Percentiles rank a stretch among this genome's conserved stretches.
Evolutionary conservation across 2,888 invertebrate genomes (phyloP).

Genomic region (Tinea trinotella): DNA sequence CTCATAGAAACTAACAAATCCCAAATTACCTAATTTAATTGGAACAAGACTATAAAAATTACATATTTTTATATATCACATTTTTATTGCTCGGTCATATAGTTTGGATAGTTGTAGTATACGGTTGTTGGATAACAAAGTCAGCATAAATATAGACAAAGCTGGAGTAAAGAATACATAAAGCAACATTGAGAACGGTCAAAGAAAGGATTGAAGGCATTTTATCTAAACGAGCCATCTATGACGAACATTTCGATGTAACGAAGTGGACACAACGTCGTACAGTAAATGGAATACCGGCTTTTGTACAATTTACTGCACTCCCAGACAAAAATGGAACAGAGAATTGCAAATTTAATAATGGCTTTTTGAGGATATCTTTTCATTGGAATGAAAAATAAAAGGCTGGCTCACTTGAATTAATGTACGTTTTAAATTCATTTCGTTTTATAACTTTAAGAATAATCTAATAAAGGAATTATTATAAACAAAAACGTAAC

Average conservation of each 20-base stretch:
- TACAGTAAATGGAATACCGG: constrained; percentile 14
- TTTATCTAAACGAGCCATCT: constrained; percentile 14
- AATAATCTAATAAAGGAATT: no score
- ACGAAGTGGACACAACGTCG: constrained; percentile 13
- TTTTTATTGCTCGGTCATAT: no score
- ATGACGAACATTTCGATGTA: constrained; percentile 16
- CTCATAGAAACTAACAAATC: not conserved
- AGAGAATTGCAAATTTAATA: constrained; percentile 12
- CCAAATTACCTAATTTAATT: no score
- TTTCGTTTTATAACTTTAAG: no score
- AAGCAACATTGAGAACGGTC: constrained; percentile 1
- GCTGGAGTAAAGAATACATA: constrained; percentile 19
- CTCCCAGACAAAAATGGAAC: constrained; percentile 13
- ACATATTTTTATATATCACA: no score
- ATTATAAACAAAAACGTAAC: no score
- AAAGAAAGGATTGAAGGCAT: constrained; percentile 16
- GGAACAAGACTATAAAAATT: no score
- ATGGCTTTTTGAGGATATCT: not conserved
- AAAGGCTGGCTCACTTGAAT: not conserved
- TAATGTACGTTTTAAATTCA: no score
- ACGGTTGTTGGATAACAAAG: constrained; percentile 5
- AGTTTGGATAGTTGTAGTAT: no score
- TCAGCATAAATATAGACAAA: constrained; percentile 17
- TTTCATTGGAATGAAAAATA: not conserved
- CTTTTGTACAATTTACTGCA: constrained; percentile 15